These are phyloP conservation scores for Brienomyrus brachyistius DNA, from an alignment of 2,113 vertebrate genomes.

Conservation along the genomic window DNA sequence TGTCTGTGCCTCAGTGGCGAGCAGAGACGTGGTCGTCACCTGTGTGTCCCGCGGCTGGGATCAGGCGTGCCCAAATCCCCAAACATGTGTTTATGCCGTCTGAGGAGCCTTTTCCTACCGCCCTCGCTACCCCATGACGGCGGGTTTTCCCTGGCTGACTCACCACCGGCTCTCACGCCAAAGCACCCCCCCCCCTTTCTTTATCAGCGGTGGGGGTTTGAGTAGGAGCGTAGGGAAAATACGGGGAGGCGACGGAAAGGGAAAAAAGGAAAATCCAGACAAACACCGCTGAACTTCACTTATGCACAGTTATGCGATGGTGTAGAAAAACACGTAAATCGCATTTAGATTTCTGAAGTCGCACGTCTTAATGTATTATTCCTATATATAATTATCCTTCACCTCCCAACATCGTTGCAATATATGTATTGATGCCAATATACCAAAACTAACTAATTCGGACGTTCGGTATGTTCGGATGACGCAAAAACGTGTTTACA, in stretches of 20 bases:
- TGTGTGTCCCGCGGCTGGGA: not conserved
- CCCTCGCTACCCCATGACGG: conserved; percentile 13
- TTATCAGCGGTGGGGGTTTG: conserved; percentile 1
- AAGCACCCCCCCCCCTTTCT: not conserved
- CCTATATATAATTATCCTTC: not conserved
- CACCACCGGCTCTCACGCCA: conserved; percentile 10
- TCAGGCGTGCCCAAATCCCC: not conserved
- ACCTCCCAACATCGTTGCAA: not conserved
- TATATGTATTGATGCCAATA: not conserved
- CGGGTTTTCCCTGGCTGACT: conserved; percentile 32
- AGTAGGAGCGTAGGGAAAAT: not conserved
- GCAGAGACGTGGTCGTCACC: conserved; percentile 6
- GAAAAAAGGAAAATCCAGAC: not conserved
- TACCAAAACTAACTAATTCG: not conserved
- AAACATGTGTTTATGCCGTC: conserved; percentile 24
- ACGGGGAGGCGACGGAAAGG: not conserved
- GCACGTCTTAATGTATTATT: not conserved
- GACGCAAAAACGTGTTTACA: not conserved
- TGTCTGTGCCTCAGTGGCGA: not conserved
- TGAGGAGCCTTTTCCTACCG: conserved; percentile 19
- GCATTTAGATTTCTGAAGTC: not conserved
- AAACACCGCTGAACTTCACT: not conserved
- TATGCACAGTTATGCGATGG: conserved; percentile 3
- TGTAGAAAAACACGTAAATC: conserved; percentile 7
- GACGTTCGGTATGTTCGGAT: not conserved